Base-by-base conservation (phyloP, 53 echinoderm and acorn worm genomes). In the Henricia sp. region DNA sequence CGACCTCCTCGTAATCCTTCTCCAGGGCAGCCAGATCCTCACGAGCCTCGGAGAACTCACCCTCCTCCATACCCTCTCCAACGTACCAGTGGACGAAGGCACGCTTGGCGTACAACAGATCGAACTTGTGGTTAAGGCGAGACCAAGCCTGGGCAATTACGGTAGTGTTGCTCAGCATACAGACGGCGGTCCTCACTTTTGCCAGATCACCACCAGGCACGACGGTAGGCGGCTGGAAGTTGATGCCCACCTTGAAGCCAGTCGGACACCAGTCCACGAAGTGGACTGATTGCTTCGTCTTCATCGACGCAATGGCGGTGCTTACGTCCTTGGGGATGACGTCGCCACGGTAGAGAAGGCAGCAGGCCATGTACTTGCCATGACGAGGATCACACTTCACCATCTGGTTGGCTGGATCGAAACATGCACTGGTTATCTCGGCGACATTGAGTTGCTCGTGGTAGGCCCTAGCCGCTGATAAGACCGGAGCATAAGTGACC, bases 241-340 rank as follows among this genome's bases (percentile, higher is more conserved):
- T 95, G 90, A 95, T 95, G 29, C 95, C 95, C 67, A 95, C 95
- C 86, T 95, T 95, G 83, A 95, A 95, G 55, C 95, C 95, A 83
- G 95, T 95, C 56, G 95, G 95, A 55, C 95, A 95, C 95, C 95
- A 95, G 88, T 95, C 95, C n/a, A 95, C 95, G 72, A 95, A 95
- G 86, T 92, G 92, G 82, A 92, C 86, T 37, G 75, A 53, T 2
- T 84, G 83, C 36, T 90, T 93, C 60, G 88, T 88, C 83, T 93
- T 91, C 70, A 91, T 93, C 77, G 85, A 82, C 50, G 90, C 91
- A 43, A 93, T 91, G 66, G 94, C 88, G 41, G 85, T 82, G 68
- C 88, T 93, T 85, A 93, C 91, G 85, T 93, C 94, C 37, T 90
- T 90, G 67, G 93, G 93, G 84, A 90, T 88, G 53, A 93, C 90